These are phyloP conservation scores for Gymnothorax javanicus DNA, from an alignment of 2,797 vertebrate species.

Conservation along the genomic window DNA sequence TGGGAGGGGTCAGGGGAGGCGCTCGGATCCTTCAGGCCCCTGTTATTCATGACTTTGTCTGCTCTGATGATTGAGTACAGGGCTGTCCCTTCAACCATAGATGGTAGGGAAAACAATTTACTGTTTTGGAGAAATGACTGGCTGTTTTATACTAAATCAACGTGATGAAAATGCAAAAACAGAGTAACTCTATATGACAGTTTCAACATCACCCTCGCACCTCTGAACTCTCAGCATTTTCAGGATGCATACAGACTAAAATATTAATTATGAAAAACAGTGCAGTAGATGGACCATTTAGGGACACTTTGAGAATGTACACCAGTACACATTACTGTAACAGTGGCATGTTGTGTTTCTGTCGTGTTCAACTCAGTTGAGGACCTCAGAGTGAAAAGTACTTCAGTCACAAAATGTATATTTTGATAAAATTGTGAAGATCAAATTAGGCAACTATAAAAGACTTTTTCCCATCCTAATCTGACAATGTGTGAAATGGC, in stretches of 20 bases:
- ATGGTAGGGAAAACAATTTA: constrained; percentile 53
- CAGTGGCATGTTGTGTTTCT: neutral
- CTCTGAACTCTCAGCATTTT: neutral
- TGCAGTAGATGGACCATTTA: neutral
- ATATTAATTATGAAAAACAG: neutral
- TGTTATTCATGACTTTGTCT: constrained; percentile 63
- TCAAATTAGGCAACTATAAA: no score
- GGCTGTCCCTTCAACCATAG: constrained; percentile 38
- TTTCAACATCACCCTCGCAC: neutral
- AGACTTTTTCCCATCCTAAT: no score
- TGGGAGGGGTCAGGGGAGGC: constrained; percentile 12
- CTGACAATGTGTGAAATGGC: no score
- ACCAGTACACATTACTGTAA: neutral
- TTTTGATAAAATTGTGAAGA: no score
- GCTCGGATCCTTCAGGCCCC: constrained; percentile 54
- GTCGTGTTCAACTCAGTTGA: neutral
- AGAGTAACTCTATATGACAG: neutral
- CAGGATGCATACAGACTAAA: neutral
- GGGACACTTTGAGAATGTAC: neutral
- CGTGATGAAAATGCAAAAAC: neutral
- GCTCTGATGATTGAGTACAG: constrained; percentile 49
- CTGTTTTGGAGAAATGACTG: constrained; percentile 70
- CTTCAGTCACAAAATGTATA: no score
- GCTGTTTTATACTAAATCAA: constrained; percentile 57
- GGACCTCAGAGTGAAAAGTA: no score